phyloP scores from a whole-genome alignment of 1,140 invertebrate species.

The Papilio aristodemus region DNA sequence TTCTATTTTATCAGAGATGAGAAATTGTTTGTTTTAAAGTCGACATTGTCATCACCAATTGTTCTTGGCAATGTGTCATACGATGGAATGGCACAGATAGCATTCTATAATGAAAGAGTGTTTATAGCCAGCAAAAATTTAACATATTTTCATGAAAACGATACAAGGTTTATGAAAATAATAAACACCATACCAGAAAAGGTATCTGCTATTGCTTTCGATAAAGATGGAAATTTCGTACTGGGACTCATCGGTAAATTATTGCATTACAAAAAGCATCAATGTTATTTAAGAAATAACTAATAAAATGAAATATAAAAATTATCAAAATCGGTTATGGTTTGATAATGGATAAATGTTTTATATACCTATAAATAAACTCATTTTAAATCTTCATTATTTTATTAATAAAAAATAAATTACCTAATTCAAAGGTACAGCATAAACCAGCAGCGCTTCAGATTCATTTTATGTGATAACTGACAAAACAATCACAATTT shows the following conservation, averaged over 20 bases:
- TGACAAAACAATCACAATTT: constrained; percentile 11
- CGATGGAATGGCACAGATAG: constrained; percentile 62
- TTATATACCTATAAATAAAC: constrained; percentile 15
- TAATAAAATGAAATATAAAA: constrained; percentile 14
- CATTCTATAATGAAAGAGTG: constrained; percentile 57
- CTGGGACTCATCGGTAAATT: constrained; percentile 59
- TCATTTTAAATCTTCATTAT: background rate
- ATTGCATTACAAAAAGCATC: constrained; percentile 58
- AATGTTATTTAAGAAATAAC: constrained; percentile 52
- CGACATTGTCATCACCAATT: constrained; percentile 44
- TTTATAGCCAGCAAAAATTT: constrained; percentile 60
- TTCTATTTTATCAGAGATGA: constrained; percentile 64
- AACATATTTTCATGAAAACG: constrained; percentile 61
- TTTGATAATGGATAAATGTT: too few species aligned
- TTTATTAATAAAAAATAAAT: constrained; percentile 52
- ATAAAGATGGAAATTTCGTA: constrained; percentile 56
- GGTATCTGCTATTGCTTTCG: constrained; percentile 64
- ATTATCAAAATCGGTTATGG: background rate
- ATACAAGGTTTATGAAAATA: constrained; percentile 55
- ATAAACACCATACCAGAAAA: constrained; percentile 54
- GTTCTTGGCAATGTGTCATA: constrained; percentile 58
- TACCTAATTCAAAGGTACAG: constrained; percentile 40
- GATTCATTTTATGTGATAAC: constrained; percentile 2
- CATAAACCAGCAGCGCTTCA: constrained; percentile 6
- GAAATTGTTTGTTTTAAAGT: constrained; percentile 58